phyloP scores from a whole-genome alignment of 2,113 vertebrate species.

The Ascaphus truei region DNA sequence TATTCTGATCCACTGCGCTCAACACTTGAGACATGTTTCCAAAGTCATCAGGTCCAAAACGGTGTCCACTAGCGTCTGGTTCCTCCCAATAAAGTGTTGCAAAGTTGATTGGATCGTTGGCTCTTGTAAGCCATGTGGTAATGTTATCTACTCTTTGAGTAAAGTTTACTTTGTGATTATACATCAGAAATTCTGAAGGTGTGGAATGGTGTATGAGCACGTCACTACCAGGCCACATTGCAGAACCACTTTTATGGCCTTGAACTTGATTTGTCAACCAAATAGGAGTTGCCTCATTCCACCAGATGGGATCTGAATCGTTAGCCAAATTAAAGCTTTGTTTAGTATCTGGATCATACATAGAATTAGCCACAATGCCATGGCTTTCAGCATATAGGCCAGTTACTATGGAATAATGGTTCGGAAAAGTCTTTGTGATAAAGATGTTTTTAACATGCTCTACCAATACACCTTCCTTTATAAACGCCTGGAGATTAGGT shows the following conservation, averaged over 20 bases:
- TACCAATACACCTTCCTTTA: conserved; percentile 79
- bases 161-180: conserved; percentile 64
- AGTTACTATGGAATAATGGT: conserved; percentile 93
- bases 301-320: conserved; percentile 80
- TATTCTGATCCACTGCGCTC: conserved; percentile 71
- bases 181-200: conserved; percentile 68
- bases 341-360: conserved; percentile 73
- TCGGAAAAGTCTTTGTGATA: conserved; percentile 94
- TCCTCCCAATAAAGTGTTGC: conserved; percentile 90
- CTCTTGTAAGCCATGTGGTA: conserved; percentile 67
- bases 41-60: conserved; percentile 74
- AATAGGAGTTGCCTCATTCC: conserved; percentile 80
- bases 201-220: conserved; percentile 66
- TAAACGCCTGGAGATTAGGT: conserved; percentile 79
- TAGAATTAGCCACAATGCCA: conserved; percentile 81
- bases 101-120: conserved; percentile 65
- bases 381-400: conserved; percentile 92
- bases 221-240: conserved; percentile 93
- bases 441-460: conserved; percentile 82
- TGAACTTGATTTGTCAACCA: conserved; percentile 79
- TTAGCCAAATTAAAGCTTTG: conserved; percentile 63
- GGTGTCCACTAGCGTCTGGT: conserved; percentile 81
- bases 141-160: conserved; percentile 66
- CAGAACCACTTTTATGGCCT: conserved; percentile 75
- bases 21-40: conserved; percentile 68